Evolutionary conservation across 1,140 invertebrate genomes (phyloP), one percentile per base, ranked within the genome.

Genomic region (Ceratosolen solmsi): DNA sequence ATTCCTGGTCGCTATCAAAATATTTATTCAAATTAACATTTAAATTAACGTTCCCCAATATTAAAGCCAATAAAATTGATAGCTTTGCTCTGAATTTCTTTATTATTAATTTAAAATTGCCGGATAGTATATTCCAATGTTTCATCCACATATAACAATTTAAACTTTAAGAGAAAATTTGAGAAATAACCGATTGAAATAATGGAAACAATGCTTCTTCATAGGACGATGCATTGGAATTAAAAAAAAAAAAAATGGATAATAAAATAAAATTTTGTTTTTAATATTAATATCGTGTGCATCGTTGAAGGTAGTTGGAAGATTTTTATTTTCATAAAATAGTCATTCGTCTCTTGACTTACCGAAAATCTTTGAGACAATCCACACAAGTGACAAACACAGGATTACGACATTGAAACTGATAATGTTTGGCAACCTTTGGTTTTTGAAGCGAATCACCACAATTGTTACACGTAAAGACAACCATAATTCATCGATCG

Each of bases 391-490:
- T 94, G 25, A 98, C 90, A 86, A 93, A 93, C 83, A 93, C 90
- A 30, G 90, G 85, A 25, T 91, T 93, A 76, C 95, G 94, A 88
- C 95, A 95, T 85, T 92, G 92, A 75, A 93, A 94, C 80, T 94
- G 93, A 89, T 98, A 98, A 91, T 99, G 97, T 88, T 97, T 97
- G 82, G 97, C 96, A 4, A 98, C 97, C 90, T 96, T 95, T 46
- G 96, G 96, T 87, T 98, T 98, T 88, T 98, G 97, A 1, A 98
- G 88, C 30, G 96, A 94, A 79, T 98, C 96, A 0, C 97, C 97
- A 89, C 98, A 99, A 84, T 95, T 93, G 86, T 96, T 96, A 89
- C 98, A 99, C 22, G 96, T 97, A 89, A 99, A 99, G 36, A 97
- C 95, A 51, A 98, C 97, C 97, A 98, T 98, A 33, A 74, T 71